Conservation (phyloP, 1,140 invertebrate species). For the Rhagoletis zephyria region DNA sequence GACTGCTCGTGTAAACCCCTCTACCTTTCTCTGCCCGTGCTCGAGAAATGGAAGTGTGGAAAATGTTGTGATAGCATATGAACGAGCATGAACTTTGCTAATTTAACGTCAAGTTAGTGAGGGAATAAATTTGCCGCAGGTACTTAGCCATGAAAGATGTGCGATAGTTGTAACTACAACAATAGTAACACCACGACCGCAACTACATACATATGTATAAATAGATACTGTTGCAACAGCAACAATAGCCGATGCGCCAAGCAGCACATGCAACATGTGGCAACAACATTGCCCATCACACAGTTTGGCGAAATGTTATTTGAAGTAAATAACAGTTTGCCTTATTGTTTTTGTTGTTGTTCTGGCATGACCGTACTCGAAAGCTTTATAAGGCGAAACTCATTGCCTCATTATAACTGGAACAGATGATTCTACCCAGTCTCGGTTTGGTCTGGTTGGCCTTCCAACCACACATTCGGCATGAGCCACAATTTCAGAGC, state of each 20-base stretch:
- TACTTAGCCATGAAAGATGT: constrained; percentile 31
- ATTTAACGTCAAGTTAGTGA: constrained; percentile 52
- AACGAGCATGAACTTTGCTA: constrained; percentile 50
- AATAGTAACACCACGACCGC: not conserved
- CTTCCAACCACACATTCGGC: not conserved
- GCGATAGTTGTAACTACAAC: constrained; percentile 14
- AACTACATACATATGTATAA: not conserved
- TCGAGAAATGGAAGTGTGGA: constrained; percentile 18
- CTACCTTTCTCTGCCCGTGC: not conserved
- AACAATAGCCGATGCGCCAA: not conserved
- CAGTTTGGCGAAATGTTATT: not conserved
- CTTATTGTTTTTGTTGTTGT: not conserved
- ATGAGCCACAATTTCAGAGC: not conserved
- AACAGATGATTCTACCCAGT: not conserved
- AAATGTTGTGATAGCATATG: constrained; percentile 49
- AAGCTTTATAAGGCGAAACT: not conserved
- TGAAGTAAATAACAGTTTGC: no score
- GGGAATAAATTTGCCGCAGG: constrained; percentile 39
- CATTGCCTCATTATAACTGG: constrained; percentile 23
- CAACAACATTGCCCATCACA: not conserved
- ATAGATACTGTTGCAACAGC: not conserved
- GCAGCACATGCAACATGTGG: not conserved
- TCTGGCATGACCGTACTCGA: not conserved
- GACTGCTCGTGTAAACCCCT: no score
- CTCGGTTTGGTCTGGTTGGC: no score